Conservation (phyloP, 2,888 invertebrate genomes). For the Zootermopsis nevadensis region DNA sequence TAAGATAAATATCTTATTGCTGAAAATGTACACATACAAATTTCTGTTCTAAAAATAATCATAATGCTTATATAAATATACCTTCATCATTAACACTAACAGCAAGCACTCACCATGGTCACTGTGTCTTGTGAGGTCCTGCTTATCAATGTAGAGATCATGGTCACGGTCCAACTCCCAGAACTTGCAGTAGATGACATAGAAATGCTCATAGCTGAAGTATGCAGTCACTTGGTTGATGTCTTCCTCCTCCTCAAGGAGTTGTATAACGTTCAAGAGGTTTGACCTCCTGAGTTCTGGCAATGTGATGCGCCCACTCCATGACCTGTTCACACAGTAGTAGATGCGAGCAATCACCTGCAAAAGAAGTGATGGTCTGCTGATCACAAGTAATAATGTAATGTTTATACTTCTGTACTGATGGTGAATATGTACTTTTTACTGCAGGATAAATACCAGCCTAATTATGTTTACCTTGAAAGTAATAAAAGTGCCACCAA, state of each 20-base stretch:
- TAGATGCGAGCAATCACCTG: constrained; percentile 97
- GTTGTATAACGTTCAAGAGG: constrained; percentile 77
- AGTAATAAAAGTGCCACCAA: too few relatives aligned
- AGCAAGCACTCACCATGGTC: constrained; percentile 81
- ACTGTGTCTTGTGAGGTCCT: constrained; percentile 93
- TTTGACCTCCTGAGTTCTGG: constrained; percentile 92
- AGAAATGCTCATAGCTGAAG: constrained; percentile 99
- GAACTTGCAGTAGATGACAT: constrained; percentile 99
- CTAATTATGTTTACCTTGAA: too few relatives aligned
- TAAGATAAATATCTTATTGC: too few relatives aligned
- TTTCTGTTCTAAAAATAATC: too few relatives aligned
- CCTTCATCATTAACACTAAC: too few relatives aligned
- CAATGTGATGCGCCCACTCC: constrained; percentile 93
- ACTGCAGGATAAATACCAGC: too few relatives aligned
- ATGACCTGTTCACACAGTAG: constrained; percentile 96
- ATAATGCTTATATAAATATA: too few relatives aligned
- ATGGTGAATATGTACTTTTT: too few relatives aligned
- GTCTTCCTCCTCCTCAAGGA: constrained; percentile 95
- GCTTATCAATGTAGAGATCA: constrained; percentile 94
- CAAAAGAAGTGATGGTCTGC: neutral
- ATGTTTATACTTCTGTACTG: too few relatives aligned
- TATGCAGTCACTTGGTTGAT: constrained; percentile 85
- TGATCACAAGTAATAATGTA: too few relatives aligned
- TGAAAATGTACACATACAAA: too few relatives aligned
- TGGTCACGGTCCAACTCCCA: constrained; percentile 99